Evolutionary conservation across 2,888 invertebrate genomes (phyloP), one percentile per base, ranked within the genome.

Genomic region (Plutella xylostella): DNA sequence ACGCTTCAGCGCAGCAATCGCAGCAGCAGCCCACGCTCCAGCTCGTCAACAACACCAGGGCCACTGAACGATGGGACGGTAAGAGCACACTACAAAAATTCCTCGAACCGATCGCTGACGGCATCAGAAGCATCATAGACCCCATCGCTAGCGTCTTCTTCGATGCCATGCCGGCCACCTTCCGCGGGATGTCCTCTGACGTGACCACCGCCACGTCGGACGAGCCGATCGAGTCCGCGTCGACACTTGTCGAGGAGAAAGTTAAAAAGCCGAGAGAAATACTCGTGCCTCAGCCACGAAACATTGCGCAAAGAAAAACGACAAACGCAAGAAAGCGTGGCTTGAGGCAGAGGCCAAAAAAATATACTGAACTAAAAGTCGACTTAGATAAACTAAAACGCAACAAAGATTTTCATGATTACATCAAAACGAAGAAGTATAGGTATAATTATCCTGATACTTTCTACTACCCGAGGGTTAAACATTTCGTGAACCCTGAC

Each of bases 51-150:
- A 62, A 70, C 34, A 83, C 83, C 45, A 63, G 75, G 59, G 83
- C 83, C 49, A 65, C 79, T 56, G 80, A 83, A 57, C 66, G 83
- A 72, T 83, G 83, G 83, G 83, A 83, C 56, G 83, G 83, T 83
- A 83, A 83, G 83, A 83, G 79, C 52, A 72, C 65, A 63, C 66
- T 83, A 55, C 74, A 70, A 60, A 77, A 71, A 71, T 65, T 76
- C 60, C 62, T 83, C 60, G 79, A 83, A 68, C 82, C 83, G 44
- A 57, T 82, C 54, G 57, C 82, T 52, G 68, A 71, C 49, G 66
- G 69, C 42, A 63, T 83, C 54, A 76, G 63, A 53, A 69, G 62
- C 42, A 58, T 79, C 49, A 58, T 82, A 45, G 72, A 72, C 50
- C 83, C 83, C 22, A 77, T 83, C 43, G 74, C 80, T 14, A 75